These are phyloP conservation scores for Trachops cirrhosus DNA, from an alignment of 2,797 vertebrate genomes.

Conservation along the genomic window DNA sequence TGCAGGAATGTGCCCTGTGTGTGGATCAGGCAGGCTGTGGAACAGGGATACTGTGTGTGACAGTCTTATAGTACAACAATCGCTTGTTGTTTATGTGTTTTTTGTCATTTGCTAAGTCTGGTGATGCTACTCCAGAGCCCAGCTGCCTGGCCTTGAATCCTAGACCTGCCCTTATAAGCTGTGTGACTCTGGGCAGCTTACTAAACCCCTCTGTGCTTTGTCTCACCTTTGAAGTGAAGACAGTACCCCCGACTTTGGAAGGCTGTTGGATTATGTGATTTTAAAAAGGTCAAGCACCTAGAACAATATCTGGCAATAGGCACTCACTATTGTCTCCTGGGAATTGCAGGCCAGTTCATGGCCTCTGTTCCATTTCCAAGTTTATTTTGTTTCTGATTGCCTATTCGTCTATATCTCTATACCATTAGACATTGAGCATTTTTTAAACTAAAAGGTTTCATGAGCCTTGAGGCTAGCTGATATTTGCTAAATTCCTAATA, in stretches of 20 bases:
- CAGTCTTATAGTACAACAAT: neutral
- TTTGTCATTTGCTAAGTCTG: neutral
- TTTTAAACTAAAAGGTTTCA: neutral
- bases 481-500: neutral
- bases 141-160: neutral
- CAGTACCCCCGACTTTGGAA: neutral
- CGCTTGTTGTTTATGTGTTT: neutral
- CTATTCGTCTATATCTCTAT: neutral
- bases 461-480: neutral
- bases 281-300: neutral
- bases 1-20: fast-evolving
- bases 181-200: neutral
- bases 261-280: neutral
- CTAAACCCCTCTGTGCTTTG: neutral
- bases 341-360: neutral
- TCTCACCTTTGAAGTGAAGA: neutral
- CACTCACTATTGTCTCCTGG: neutral
- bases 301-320: neutral
- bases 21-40: too few relatives aligned
- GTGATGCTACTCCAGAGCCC: neutral
- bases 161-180: neutral
- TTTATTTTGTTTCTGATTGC: neutral
- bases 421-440: neutral
- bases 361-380: neutral
- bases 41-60: fast-evolving